Conservation (phyloP, 2,113 vertebrate species). For the Manacus vitellinus region DNA sequence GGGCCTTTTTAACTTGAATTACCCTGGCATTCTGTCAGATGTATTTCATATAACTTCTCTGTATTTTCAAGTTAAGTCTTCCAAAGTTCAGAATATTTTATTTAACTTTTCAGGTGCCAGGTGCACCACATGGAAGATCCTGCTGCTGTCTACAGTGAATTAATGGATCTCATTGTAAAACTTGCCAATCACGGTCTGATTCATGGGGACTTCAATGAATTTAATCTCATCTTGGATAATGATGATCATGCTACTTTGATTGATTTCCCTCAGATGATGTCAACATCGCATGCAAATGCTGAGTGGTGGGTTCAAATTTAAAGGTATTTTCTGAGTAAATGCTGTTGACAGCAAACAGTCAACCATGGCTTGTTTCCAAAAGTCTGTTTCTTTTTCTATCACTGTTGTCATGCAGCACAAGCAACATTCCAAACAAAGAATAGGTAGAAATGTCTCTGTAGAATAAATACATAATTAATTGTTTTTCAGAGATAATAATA, state of each 20-base stretch:
- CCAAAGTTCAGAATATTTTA: not conserved
- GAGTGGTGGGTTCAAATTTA: slow-evolving; percentile 84
- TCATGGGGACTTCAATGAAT: slow-evolving; percentile 98
- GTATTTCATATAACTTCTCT: not conserved
- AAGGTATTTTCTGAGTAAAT: not conserved
- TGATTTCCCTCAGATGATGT: slow-evolving; percentile 99
- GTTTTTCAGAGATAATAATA: not conserved
- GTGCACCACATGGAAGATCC: slow-evolving; percentile 88
- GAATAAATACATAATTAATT: not conserved
- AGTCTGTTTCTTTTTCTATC: not conserved
- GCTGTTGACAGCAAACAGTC: not conserved
- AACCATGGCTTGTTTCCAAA: not conserved
- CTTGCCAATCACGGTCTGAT: slow-evolving; percentile 94
- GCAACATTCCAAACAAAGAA: not conserved
- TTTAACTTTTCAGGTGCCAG: slow-evolving; percentile 82
- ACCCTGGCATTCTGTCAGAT: not conserved
- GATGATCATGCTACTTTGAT: slow-evolving; percentile 92
- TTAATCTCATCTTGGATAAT: slow-evolving; percentile 93
- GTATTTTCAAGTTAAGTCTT: not conserved
- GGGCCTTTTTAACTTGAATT: not conserved
- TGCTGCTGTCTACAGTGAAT: slow-evolving; percentile 86
- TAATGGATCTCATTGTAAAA: slow-evolving; percentile 96
- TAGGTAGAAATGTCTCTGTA: not conserved
- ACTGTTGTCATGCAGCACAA: not conserved
- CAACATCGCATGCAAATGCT: slow-evolving; percentile 92